A percentile compares a stretch with the other conserved stretches of the same genome.
Evolutionary conservation across 1,140 invertebrate species (phyloP).

Genomic region (Hyposmocoma kahamanoa): DNA sequence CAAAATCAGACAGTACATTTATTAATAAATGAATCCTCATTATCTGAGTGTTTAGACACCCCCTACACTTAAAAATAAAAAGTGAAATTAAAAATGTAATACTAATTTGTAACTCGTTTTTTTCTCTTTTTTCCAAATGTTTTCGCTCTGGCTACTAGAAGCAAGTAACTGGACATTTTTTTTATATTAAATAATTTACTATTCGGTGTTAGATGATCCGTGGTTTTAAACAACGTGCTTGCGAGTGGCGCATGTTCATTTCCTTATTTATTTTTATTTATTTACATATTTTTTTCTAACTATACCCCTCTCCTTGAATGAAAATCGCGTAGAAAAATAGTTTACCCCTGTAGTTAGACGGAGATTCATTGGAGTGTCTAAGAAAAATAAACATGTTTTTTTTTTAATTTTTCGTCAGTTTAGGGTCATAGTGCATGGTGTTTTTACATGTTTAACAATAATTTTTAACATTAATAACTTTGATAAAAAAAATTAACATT

Average conservation of each 20-base stretch:
- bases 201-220: constrained; percentile 46
- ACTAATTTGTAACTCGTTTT: constrained; percentile 45
- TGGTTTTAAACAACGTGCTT: constrained; percentile 41
- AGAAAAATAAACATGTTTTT: background rate
- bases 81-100: constrained; percentile 12
- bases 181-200: constrained; percentile 19
- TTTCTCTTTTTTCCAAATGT: constrained; percentile 47
- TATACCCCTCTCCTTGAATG: constrained; percentile 43
- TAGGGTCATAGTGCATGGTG: background rate
- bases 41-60: background rate
- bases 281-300: constrained; percentile 35
- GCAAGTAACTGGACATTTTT: constrained; percentile 61
- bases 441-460: constrained; percentile 3
- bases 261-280: constrained; percentile 30
- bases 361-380: constrained; percentile 60
- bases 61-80: constrained; percentile 5
- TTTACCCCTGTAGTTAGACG: constrained; percentile 50
- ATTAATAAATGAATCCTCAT: background rate
- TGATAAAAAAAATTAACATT: constrained; percentile 3
- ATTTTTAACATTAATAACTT: constrained; percentile 5
- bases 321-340: constrained; percentile 50
- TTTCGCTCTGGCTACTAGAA: constrained; percentile 73
- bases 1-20: constrained; percentile 9
- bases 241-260: constrained; percentile 49
- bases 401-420: background rate